Conservation (phyloP, 2,797 vertebrate species). For the Eulemur rubriventer region DNA sequence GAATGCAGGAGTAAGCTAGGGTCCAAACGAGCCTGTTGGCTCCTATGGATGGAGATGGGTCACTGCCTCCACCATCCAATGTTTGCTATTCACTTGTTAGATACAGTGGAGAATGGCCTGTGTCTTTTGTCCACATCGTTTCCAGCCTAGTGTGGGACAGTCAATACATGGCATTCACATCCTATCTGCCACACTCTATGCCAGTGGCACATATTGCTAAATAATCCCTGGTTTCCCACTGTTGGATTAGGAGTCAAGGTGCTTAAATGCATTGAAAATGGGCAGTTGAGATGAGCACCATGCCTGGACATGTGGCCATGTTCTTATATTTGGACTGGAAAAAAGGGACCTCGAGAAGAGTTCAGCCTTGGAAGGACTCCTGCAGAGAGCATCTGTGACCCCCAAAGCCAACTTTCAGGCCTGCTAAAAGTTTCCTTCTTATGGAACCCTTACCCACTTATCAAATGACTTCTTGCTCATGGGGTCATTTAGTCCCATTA, state of each 20-base stretch:
- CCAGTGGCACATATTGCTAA: background rate
- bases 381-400: background rate
- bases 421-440: background rate
- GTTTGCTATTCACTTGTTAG: background rate
- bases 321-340: background rate
- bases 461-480: background rate
- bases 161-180: background rate
- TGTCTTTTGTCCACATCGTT: background rate
- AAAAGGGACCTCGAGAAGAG: background rate
- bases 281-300: accelerated
- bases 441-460: background rate
- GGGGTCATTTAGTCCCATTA: background rate
- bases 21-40: background rate
- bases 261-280: background rate
- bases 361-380: background rate
- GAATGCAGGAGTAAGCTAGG: background rate
- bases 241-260: background rate
- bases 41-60: background rate
- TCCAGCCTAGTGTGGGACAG: background rate
- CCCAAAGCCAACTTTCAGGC: background rate
- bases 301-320: background rate
- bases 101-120: background rate
- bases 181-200: background rate
- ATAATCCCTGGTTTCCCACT: background rate
- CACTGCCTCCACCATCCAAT: background rate